These are phyloP conservation scores for Protomyctophum bolini DNA, from an alignment of 2,113 vertebrate species.

Conservation along the genomic window DNA sequence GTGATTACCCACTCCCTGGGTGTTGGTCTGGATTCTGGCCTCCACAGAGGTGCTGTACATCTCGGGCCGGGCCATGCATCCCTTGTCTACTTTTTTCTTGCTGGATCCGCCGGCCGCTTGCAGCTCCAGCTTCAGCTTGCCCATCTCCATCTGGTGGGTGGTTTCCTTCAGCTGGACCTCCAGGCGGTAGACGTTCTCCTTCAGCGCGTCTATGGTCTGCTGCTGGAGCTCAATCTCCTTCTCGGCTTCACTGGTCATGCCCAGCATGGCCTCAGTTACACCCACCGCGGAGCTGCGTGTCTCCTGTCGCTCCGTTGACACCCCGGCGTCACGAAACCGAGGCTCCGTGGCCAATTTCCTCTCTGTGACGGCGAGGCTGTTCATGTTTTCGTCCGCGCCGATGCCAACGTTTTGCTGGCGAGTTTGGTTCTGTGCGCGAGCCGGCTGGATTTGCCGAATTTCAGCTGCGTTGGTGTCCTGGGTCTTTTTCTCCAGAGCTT, in stretches of 20 bases:
- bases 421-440: constrained; percentile 46
- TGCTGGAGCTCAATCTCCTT: constrained; percentile 93
- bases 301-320: constrained; percentile 77
- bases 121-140: constrained; percentile 93
- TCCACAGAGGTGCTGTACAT: constrained; percentile 84
- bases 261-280: constrained; percentile 92
- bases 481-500: constrained; percentile 90
- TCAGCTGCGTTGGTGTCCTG: constrained; percentile 75
- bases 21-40: constrained; percentile 78
- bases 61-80: constrained; percentile 79
- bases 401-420: constrained; percentile 82
- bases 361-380: constrained; percentile 72
- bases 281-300: constrained; percentile 74
- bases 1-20: constrained; percentile 84
- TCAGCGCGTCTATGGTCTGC: constrained; percentile 91
- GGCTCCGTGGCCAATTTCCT: constrained; percentile 40
- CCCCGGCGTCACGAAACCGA: constrained; percentile 71
- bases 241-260: constrained; percentile 87
- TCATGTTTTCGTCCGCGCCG: constrained; percentile 86
- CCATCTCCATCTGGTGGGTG: constrained; percentile 93
- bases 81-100: constrained; percentile 90
- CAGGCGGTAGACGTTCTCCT: constrained; percentile 92
- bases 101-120: constrained; percentile 84
- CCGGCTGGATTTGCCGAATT: constrained; percentile 31
- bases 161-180: constrained; percentile 94